These are phyloP conservation scores for Ecliptopera silaceata DNA, from an alignment of 2,888 invertebrate genomes.

Conservation along the genomic window DNA sequence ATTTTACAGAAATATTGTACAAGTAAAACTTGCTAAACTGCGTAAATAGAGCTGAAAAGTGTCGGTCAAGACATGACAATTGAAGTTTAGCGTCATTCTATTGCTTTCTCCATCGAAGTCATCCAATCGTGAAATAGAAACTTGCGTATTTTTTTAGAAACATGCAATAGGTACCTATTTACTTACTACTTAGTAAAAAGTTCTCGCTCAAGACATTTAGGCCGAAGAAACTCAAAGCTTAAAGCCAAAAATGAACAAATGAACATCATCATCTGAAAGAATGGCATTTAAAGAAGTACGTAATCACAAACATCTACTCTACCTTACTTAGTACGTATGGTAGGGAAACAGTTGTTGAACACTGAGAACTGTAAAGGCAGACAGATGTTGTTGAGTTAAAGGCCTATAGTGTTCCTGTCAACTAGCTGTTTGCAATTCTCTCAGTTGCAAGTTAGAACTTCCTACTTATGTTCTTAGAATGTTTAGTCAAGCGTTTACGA, in stretches of 20 bases:
- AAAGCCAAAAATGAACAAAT: no score
- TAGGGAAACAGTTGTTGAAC: neutral
- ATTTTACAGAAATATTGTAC: constrained; percentile 19
- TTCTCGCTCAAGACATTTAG: no score
- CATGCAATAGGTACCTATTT: constrained; percentile 5
- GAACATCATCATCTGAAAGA: no score
- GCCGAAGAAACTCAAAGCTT: no score
- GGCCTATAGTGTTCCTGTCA: neutral
- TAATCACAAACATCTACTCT: no score
- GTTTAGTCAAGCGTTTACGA: neutral
- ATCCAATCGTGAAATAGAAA: constrained; percentile 72
- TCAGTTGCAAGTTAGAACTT: constrained; percentile 8
- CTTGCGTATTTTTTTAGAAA: constrained; percentile 36
- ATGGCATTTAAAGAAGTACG: no score
- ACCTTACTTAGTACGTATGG: no score
- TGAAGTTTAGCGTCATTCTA: constrained; percentile 35
- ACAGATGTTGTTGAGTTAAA: neutral
- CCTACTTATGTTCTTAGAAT: neutral
- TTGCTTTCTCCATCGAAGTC: constrained; percentile 66
- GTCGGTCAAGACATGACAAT: constrained; percentile 32
- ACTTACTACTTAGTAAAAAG: no score
- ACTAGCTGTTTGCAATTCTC: neutral
- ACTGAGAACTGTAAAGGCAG: neutral
- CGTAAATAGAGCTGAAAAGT: constrained; percentile 41
- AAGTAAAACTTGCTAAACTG: constrained; percentile 26